phyloP scores from a whole-genome alignment of 2,888 invertebrate genomes.

The Habroteleia sp. region DNA sequence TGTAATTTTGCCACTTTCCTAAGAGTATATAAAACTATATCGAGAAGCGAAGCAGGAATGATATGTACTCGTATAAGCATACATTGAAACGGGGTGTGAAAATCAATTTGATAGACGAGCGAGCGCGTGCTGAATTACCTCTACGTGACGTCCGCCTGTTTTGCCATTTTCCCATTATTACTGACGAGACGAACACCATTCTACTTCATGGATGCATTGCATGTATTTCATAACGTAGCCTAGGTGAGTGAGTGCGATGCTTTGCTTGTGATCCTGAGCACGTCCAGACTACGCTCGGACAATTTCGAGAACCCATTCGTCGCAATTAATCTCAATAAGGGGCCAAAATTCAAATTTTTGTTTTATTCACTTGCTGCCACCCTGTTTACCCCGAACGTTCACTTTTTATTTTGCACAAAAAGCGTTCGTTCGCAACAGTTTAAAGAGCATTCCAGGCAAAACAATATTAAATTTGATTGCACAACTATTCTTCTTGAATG shows the following conservation, averaged over 20 bases:
- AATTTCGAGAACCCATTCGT: constrained; percentile 68
- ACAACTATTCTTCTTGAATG: neutral
- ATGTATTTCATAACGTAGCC: constrained; percentile 69
- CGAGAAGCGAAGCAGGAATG: constrained; percentile 23
- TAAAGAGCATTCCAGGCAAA: neutral
- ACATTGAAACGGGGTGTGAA: constrained; percentile 72
- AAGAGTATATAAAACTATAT: constrained; percentile 28
- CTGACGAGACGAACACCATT: constrained; percentile 73
- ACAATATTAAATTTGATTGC: constrained; percentile 7
- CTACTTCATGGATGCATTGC: constrained; percentile 68
- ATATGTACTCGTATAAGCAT: constrained; percentile 65
- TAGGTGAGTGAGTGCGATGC: constrained; percentile 65
- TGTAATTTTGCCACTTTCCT: constrained; percentile 12
- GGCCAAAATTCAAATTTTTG: constrained; percentile 47
- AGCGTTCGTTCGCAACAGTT: neutral
- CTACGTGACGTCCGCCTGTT: constrained; percentile 80
- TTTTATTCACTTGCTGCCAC: constrained; percentile 27
- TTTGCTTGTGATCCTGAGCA: constrained; percentile 75
- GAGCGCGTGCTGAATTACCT: constrained; percentile 81
- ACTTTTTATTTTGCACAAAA: constrained; percentile 7
- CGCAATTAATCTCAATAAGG: constrained; percentile 68
- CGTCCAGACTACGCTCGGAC: constrained; percentile 68
- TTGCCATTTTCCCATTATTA: constrained; percentile 80
- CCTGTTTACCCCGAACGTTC: constrained; percentile 6
- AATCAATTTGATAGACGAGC: constrained; percentile 79